Percentiles rank a stretch among this genome's conserved stretches.
Evolutionary conservation across 2,113 vertebrate genomes (phyloP).

Genomic region (Oreochromis aureus): DNA sequence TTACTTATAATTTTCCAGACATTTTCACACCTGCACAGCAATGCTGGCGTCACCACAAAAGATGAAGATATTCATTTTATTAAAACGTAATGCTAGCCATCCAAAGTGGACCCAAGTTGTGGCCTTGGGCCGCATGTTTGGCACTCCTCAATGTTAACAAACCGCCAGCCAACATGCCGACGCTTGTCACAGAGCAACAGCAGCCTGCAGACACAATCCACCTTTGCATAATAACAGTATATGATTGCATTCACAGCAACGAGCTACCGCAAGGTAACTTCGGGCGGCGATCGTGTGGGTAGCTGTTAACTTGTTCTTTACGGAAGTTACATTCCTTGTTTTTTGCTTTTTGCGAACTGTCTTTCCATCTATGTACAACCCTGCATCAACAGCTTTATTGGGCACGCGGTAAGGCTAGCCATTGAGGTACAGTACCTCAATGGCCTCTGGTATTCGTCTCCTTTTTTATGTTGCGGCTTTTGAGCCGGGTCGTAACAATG

Average conservation of each 20-base stretch:
- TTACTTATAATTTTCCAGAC: neutral
- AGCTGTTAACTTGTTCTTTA: neutral
- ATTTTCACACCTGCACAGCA: neutral
- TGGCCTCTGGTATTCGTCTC: too few relatives aligned
- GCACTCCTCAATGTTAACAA: neutral
- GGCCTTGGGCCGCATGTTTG: neutral
- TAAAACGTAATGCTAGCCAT: neutral
- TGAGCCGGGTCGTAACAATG: too few relatives aligned
- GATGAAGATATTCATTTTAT: neutral
- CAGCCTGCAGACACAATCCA: neutral
- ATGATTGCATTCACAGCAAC: neutral
- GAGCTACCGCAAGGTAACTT: neutral
- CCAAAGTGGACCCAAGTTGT: neutral
- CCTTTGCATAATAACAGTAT: neutral
- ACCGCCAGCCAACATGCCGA: neutral
- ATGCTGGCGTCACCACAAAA: neutral
- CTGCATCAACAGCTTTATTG: neutral
- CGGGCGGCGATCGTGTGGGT: neutral
- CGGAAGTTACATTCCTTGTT: neutral
- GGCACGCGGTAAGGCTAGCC: neutral
- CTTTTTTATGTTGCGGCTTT: too few relatives aligned
- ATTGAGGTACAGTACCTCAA: too few relatives aligned
- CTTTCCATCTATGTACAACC: neutral
- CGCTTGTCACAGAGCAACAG: neutral
- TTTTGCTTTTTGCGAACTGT: neutral